These are phyloP conservation scores for Chinchilla lanigera DNA, from an alignment of 2,113 vertebrate genomes.

Conservation along the genomic window DNA sequence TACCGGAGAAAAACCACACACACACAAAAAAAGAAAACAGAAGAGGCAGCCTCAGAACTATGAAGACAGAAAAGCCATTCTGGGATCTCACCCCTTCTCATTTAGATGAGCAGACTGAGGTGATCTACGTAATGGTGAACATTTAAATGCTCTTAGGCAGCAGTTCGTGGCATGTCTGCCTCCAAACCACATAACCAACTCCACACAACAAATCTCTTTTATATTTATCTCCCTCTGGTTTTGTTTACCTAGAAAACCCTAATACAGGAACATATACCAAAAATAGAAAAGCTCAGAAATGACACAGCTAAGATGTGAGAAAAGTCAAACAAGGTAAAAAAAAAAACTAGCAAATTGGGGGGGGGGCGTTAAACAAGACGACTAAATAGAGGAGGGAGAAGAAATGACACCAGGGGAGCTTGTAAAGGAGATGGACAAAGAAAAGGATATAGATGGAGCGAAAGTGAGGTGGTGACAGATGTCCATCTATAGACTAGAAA, in stretches of 20 bases:
- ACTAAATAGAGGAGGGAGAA: neutral
- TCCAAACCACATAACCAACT: neutral
- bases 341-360: neutral
- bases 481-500: neutral
- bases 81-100: neutral
- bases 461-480: neutral
- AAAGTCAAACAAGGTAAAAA: neutral
- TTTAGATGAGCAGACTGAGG: no score
- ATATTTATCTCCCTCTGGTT: neutral
- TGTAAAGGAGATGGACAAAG: neutral
- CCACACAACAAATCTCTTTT: neutral
- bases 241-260: neutral
- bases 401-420: accelerated
- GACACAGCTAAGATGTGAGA: neutral
- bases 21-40: neutral
- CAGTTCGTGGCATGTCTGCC: neutral
- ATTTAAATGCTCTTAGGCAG: neutral
- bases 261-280: neutral
- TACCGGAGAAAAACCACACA: no score
- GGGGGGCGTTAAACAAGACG: neutral
- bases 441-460: neutral
- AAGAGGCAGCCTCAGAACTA: neutral
- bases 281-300: neutral
- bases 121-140: neutral
- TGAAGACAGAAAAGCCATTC: neutral